These are phyloP conservation scores for Aspiorhynchus laticeps DNA, from an alignment of 2,113 vertebrate species.

Conservation along the genomic window DNA sequence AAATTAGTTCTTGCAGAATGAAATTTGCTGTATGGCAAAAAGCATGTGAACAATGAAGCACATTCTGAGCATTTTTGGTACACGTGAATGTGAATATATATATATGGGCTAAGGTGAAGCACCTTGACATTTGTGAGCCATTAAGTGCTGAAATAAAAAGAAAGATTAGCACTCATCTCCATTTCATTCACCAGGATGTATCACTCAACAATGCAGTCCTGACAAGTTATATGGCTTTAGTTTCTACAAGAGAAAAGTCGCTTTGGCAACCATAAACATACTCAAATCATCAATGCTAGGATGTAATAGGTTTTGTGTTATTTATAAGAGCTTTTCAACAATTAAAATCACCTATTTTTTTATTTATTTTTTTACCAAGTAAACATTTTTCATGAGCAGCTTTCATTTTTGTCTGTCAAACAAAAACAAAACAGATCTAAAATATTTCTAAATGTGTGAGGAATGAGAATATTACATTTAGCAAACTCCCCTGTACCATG, in stretches of 20 bases:
- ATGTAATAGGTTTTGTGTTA: conserved; percentile 15
- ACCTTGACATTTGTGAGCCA: conserved; percentile 43
- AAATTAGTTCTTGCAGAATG: not conserved
- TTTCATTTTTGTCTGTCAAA: conserved; percentile 62
- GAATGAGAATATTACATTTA: conserved; percentile 56
- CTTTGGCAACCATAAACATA: conserved; percentile 55
- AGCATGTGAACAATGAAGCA: conserved; percentile 17
- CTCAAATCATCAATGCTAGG: conserved; percentile 28
- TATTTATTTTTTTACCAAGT: conserved; percentile 52
- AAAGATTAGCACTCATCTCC: conserved; percentile 48
- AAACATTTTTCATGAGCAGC: conserved; percentile 70
- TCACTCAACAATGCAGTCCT: conserved; percentile 41
- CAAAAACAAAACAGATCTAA: conserved; percentile 53
- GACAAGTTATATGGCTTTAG: conserved; percentile 59
- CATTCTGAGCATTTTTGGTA: conserved; percentile 31
- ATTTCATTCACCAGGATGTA: conserved; percentile 43
- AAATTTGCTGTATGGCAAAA: not conserved
- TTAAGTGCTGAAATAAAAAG: conserved; percentile 42
- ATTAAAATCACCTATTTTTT: conserved; percentile 49
- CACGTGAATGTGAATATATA: not conserved
- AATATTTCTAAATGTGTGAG: conserved; percentile 50
- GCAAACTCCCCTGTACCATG: conserved; percentile 39
- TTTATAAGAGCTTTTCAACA: conserved; percentile 29
- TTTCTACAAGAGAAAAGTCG: conserved; percentile 46
- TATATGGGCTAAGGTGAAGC: conserved; percentile 22